Conservation (phyloP, 2,888 invertebrate genomes). For the Cheilosia scutellata region DNA sequence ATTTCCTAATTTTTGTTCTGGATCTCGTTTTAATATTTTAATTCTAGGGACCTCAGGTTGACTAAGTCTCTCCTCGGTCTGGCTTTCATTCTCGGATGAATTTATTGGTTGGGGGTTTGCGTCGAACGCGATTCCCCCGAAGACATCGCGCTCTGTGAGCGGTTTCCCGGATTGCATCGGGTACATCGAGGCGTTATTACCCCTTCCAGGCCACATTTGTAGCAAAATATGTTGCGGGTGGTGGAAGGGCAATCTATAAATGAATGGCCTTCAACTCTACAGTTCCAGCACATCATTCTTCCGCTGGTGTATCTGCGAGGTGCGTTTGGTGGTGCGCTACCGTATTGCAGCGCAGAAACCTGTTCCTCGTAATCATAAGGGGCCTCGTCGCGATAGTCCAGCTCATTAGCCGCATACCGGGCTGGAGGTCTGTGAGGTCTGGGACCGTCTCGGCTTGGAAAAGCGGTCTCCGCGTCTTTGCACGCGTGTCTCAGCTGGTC, state of each 20-base stretch:
- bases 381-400: not conserved
- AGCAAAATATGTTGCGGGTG: not conserved
- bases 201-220: not conserved
- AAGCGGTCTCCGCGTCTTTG: constrained; percentile 1
- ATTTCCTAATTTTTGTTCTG: not conserved
- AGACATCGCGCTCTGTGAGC: not conserved
- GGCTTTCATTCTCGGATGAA: too few relatives aligned
- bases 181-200: constrained; percentile 2
- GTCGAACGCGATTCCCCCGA: constrained; percentile 17
- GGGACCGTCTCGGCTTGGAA: not conserved
- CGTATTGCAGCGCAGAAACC: not conserved
- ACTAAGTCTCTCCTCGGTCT: too few relatives aligned
- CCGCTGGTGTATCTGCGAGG: too few relatives aligned
- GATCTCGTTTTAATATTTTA: too few relatives aligned
- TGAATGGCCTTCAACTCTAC: not conserved
- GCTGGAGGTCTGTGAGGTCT: not conserved
- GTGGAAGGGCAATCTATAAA: not conserved
- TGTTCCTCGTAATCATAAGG: not conserved
- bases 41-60: too few relatives aligned
- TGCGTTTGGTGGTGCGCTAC: not conserved
- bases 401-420: not conserved
- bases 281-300: constrained; percentile 3
- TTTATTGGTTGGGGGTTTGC: not conserved
- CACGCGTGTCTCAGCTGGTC: constrained; percentile 1
- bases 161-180: constrained; percentile 4